Conservation (phyloP, 2,113 vertebrate genomes). For the Astatoreochromis straeleni region DNA sequence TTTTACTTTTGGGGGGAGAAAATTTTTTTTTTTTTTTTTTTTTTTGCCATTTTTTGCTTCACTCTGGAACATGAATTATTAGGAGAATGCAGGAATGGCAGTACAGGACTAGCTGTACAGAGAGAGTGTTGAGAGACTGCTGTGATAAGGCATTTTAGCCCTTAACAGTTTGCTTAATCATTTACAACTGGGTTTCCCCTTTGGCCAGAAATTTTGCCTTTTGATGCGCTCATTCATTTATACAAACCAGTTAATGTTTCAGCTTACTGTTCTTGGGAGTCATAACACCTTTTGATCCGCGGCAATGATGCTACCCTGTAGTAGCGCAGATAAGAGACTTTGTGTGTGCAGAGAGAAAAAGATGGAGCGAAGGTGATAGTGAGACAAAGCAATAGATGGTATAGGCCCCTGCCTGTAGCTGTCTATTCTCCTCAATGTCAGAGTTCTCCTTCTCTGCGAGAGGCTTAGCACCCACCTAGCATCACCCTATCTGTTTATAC, state of each 20-base stretch:
- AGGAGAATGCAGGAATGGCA: neutral
- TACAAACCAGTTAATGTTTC: neutral
- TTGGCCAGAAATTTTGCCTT: neutral
- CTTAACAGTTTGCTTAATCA: neutral
- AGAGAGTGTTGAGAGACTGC: neutral
- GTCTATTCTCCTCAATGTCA: slow-evolving; percentile 42
- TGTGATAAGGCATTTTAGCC: neutral
- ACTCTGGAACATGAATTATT: neutral
- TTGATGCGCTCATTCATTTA: neutral
- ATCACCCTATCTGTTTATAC: slow-evolving; percentile 57
- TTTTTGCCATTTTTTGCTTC: neutral
- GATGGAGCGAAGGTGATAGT: neutral
- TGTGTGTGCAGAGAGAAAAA: neutral
- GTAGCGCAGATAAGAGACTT: neutral
- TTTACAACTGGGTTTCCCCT: neutral
- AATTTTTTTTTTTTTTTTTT: no score
- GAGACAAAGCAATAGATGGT: slow-evolving; percentile 20
- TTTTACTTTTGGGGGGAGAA: neutral
- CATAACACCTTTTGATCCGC: neutral
- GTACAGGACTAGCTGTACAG: neutral
- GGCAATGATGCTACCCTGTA: neutral
- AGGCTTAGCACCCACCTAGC: slow-evolving; percentile 27
- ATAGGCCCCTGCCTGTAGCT: neutral
- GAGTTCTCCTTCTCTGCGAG: slow-evolving; percentile 15
- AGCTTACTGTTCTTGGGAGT: neutral